Evolutionary conservation across 2,113 vertebrate species (phyloP).

Genomic region (Salvelinus fontinalis): DNA sequence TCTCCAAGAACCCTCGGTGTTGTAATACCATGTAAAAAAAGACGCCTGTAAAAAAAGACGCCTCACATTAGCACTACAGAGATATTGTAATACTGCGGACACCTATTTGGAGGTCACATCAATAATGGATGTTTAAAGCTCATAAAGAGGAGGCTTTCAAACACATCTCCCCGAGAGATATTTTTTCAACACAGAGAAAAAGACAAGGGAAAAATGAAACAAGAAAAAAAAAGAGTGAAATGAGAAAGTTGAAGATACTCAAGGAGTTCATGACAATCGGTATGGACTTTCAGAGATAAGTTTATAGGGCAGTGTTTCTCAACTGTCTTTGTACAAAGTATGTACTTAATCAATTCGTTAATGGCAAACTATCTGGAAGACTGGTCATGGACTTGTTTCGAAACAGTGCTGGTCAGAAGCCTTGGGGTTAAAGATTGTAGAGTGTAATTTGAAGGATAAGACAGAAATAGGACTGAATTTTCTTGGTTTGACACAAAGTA

Average conservation of each 20-base stretch:
- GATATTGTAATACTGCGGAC: slow-evolving; percentile 1
- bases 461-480: too few species aligned
- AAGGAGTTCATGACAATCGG: too few species aligned
- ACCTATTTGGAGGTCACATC: slow-evolving; percentile 28
- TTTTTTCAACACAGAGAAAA: not conserved
- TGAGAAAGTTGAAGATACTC: not conserved
- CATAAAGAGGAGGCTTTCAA: slow-evolving; percentile 1
- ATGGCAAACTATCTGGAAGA: too few species aligned
- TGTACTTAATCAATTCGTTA: too few species aligned
- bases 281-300: too few species aligned
- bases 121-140: slow-evolving; percentile 30
- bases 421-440: too few species aligned
- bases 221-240: not conserved
- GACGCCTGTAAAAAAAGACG: not conserved
- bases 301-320: too few species aligned
- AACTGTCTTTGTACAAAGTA: too few species aligned
- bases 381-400: too few species aligned
- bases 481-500: too few species aligned
- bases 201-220: not conserved
- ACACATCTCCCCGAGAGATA: slow-evolving; percentile 8
- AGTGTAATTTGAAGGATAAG: too few species aligned
- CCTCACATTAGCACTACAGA: rapidly evolving
- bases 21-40: not conserved
- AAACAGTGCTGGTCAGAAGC: too few species aligned
- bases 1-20: not conserved